phyloP scores from a whole-genome alignment of 2,888 invertebrate species.

The Alsophila aescularia region DNA sequence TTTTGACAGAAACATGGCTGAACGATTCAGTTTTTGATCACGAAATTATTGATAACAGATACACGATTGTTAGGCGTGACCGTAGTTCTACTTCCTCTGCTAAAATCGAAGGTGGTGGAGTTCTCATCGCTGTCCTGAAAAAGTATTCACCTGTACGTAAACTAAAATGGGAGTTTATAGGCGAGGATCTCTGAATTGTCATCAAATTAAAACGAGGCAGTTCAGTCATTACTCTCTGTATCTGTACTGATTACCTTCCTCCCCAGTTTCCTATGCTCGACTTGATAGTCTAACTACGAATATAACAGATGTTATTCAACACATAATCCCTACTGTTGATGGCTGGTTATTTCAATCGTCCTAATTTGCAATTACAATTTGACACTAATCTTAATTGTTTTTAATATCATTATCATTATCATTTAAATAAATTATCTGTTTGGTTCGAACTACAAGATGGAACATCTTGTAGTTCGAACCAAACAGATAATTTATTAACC shows the following conservation, averaged over 20 bases:
- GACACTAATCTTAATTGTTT: not conserved
- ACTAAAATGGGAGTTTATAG: not conserved
- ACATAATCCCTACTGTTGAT: not conserved
- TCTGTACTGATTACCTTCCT: not conserved
- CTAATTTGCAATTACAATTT: not conserved
- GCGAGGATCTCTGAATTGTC: not conserved
- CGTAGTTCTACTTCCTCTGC: not conserved
- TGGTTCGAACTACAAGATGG: too few relatives aligned
- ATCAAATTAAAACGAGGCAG: not conserved
- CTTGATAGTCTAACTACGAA: not conserved
- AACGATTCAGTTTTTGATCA: too few relatives aligned
- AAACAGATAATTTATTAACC: not conserved
- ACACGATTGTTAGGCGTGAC: conserved; percentile 12
- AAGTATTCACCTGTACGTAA: not conserved
- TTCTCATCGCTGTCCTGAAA: not conserved
- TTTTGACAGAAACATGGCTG: conserved; percentile 15
- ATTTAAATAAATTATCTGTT: too few relatives aligned
- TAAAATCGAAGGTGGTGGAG: not conserved
- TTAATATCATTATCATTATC: too few relatives aligned
- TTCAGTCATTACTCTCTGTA: not conserved
- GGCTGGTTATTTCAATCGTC: not conserved
- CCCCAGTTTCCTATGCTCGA: not conserved
- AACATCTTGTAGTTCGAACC: not conserved
- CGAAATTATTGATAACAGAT: conserved; percentile 1
- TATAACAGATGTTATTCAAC: not conserved